These are phyloP conservation scores for Xestia xanthographa DNA, from an alignment of 2,888 invertebrate species.

Conservation along the genomic window DNA sequence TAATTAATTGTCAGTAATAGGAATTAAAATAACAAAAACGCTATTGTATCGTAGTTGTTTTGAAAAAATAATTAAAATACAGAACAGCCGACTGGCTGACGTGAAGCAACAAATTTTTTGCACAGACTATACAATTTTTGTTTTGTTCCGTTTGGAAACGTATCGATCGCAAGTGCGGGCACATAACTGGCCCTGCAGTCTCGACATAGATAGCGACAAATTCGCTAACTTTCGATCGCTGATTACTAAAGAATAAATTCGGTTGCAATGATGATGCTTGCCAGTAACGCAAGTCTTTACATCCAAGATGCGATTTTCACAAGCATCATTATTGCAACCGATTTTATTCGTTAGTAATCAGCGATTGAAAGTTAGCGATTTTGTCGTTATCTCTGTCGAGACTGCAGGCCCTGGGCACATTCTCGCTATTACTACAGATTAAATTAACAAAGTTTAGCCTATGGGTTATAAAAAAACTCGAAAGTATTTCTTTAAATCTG, in stretches of 20 bases:
- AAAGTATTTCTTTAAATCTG: neutral
- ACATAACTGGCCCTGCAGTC: no score
- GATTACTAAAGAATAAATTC: no score
- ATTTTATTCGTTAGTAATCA: no score
- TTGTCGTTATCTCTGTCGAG: no score
- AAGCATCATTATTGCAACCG: no score
- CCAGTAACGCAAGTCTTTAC: no score
- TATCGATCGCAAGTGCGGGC: slow-evolving; percentile 37
- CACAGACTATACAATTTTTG: slow-evolving; percentile 67
- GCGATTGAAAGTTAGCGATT: no score
- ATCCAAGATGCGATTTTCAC: no score
- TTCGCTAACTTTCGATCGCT: no score
- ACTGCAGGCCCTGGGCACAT: no score
- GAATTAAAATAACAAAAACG: slow-evolving; percentile 74
- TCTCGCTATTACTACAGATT: slow-evolving; percentile 19
- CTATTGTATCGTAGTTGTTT: slow-evolving; percentile 80
- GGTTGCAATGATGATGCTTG: no score
- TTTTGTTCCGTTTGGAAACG: slow-evolving; percentile 56
- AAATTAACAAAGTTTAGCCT: neutral
- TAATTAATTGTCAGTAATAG: slow-evolving; percentile 66
- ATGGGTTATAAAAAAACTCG: neutral
- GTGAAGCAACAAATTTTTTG: slow-evolving; percentile 87
- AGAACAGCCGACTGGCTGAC: slow-evolving; percentile 83
- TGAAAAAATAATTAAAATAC: slow-evolving; percentile 87
- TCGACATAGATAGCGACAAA: no score